Base-by-base conservation (phyloP, 2,888 invertebrate genomes). In the Drosophila atripex region DNA sequence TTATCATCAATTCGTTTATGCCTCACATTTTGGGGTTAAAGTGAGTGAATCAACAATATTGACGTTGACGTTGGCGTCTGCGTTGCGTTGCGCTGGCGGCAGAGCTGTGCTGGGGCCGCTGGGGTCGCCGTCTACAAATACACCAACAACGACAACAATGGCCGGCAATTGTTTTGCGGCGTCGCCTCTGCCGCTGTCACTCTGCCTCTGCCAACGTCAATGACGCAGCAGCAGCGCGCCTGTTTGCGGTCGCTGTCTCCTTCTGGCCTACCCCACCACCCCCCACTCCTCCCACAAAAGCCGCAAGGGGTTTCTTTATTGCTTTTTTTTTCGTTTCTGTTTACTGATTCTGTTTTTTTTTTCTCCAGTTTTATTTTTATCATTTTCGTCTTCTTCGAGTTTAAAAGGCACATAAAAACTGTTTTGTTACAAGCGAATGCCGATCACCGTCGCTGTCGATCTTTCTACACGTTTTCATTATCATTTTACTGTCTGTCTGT, bases 131-230 rank as follows among this genome's bases (percentile, higher is more conserved):
- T 21, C 30, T 47, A 16, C 14, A 39, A 39, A 39, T 14, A n/a
- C 11, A 45, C 45, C 35, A 56, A 56, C 35, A 49, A 80, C 77
- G 65, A 71, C 78, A 82, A 80, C 80, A 80, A 80, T 85, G 79
- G 79, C 73, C 75, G 73, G 79, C 86, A 78, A 85, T 85, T 80
- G 80, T 80, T 72, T 78, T 66, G 83, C 79, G 69, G 70, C 75
- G 52, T 47, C 45, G 50, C n/a, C 54, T 38, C 8, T 38, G 64
- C 21, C 39, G 7, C 25, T 9, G 28, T 28, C 53, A 21, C 55
- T 25, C 57, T 8, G 58, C 39, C 28, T 28, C 45, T 53, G 58
- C 41, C 56, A 63, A 58, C 66, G 59, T 14, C 64, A 47, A 71
- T 71, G 70, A 71, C 70, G 71, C 71, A 70, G 71, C 28, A 28